Conservation (phyloP, 2,113 vertebrate species). For the Oxygymnocypris stewartii region DNA sequence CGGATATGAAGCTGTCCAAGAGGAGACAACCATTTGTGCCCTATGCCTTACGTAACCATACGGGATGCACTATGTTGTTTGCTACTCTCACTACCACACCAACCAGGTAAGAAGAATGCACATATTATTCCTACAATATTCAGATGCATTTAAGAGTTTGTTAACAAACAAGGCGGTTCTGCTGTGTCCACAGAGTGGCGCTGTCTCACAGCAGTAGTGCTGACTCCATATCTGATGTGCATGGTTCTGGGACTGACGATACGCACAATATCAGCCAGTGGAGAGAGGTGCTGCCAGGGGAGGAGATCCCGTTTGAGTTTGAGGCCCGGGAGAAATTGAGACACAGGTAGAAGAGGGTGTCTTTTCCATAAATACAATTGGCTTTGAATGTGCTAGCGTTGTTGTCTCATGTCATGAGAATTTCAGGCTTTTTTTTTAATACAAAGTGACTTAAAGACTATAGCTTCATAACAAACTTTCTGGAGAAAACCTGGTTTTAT, state of each 20-base stretch:
- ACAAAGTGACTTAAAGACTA: neutral
- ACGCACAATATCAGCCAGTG: conserved; percentile 91
- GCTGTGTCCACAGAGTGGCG: conserved; percentile 80
- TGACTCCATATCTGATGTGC: conserved; percentile 84
- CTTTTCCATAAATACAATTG: neutral
- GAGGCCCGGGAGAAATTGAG: conserved; percentile 93
- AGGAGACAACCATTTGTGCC: conserved; percentile 93
- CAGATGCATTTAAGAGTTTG: neutral
- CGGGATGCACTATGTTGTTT: conserved; percentile 95
- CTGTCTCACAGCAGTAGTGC: conserved; percentile 95
- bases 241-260: conserved; percentile 81
- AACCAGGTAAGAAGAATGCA: conserved; percentile 80
- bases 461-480: neutral
- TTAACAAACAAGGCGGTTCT: neutral
- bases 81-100: conserved; percentile 94
- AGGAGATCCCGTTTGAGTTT: conserved; percentile 96
- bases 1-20: conserved; percentile 84
- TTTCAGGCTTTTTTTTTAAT: neutral
- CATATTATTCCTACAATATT: neutral
- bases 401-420: neutral
- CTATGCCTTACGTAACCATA: conserved; percentile 91
- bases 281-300: conserved; percentile 90
- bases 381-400: neutral
- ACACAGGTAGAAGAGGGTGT: conserved; percentile 80
- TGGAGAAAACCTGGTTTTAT: neutral